phyloP scores from a whole-genome alignment of 2,113 vertebrate genomes.

The Amphiprion percula region DNA sequence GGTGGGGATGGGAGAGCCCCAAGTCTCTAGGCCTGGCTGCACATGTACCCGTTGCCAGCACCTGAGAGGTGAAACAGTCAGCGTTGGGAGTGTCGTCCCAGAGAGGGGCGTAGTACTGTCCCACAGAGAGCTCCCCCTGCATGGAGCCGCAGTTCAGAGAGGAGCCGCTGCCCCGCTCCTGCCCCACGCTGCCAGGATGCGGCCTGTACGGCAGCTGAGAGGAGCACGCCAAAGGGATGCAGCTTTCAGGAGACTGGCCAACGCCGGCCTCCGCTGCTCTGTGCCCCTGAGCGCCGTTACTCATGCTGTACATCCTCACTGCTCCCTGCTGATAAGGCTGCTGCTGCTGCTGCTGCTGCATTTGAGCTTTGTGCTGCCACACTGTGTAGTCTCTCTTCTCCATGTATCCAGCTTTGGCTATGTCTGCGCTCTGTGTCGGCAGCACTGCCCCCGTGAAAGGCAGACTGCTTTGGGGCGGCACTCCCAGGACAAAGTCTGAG shows the following conservation, averaged over 20 bases:
- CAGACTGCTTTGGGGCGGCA: slow-evolving; percentile 81
- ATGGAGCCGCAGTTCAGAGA: slow-evolving; percentile 88
- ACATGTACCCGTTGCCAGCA: slow-evolving; percentile 85
- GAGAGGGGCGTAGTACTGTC: slow-evolving; percentile 89
- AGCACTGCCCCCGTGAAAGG: slow-evolving; percentile 83
- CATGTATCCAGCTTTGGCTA: slow-evolving; percentile 84
- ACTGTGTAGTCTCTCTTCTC: slow-evolving; percentile 88
- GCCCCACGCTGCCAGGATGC: slow-evolving; percentile 70
- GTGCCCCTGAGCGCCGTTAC: slow-evolving; percentile 75
- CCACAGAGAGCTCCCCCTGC: slow-evolving; percentile 88
- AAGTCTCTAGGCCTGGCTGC: slow-evolving; percentile 78
- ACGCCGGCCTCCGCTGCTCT: slow-evolving; percentile 73
- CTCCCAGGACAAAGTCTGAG: slow-evolving; percentile 80
- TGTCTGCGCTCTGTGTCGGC: slow-evolving; percentile 82
- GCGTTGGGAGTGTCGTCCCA: slow-evolving; percentile 94
- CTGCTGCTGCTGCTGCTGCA: slow-evolving; percentile 85
- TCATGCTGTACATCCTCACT: slow-evolving; percentile 83
- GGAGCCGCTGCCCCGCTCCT: slow-evolving; percentile 84
- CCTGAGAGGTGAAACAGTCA: slow-evolving; percentile 91
- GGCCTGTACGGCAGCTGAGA: slow-evolving; percentile 78
- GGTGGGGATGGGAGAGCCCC: slow-evolving; percentile 77
- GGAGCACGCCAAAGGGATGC: slow-evolving; percentile 73
- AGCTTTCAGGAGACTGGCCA: slow-evolving; percentile 86
- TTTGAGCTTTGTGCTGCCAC: slow-evolving; percentile 88
- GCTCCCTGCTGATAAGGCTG: slow-evolving; percentile 87